Evolutionary conservation across 2,797 vertebrate genomes (phyloP).

Genomic region (Remorina albescens): DNA sequence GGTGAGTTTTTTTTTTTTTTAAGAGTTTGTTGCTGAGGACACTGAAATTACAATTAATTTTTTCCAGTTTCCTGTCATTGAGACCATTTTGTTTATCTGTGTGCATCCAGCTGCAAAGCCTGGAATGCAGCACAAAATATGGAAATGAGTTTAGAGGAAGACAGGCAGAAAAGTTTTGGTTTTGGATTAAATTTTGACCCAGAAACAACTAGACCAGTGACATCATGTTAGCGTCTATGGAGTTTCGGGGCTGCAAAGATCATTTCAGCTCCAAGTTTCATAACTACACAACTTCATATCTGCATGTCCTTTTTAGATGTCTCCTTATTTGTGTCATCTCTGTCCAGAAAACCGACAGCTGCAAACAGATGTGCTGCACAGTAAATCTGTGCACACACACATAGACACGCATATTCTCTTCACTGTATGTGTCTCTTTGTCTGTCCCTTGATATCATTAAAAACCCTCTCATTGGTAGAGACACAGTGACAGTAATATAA

Average conservation of each 20-base stretch:
- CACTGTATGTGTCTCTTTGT: slow-evolving; percentile 1
- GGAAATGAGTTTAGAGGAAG: slow-evolving; percentile 33
- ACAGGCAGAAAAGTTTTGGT: slow-evolving; percentile 6
- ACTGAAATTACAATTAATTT: slow-evolving; percentile 44
- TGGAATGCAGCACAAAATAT: slow-evolving; percentile 45
- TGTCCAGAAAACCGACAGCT: slow-evolving; percentile 31
- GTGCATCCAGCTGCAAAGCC: slow-evolving; percentile 45
- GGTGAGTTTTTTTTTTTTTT: slow-evolving; percentile 14
- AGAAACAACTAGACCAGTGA: slow-evolving; percentile 10
- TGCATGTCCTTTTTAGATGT: slow-evolving; percentile 19
- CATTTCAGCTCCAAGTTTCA: slow-evolving; percentile 17
- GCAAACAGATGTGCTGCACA: slow-evolving; percentile 42
- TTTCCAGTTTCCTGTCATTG: slow-evolving; percentile 52
- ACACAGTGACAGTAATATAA: slow-evolving; percentile 20
- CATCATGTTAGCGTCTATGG: slow-evolving; percentile 6
- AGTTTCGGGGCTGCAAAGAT: slow-evolving; percentile 8
- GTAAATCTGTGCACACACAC: slow-evolving; percentile 14
- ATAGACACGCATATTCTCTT: not conserved
- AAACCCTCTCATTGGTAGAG: not conserved
- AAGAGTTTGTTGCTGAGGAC: slow-evolving; percentile 59
- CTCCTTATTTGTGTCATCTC: slow-evolving; percentile 42
- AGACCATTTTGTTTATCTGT: slow-evolving; percentile 42
- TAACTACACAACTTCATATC: slow-evolving; percentile 41
- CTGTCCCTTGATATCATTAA: slow-evolving; percentile 27
- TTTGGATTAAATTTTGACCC: slow-evolving; percentile 38